Conservation (phyloP, 2,797 vertebrate species). For the Chrosomus eos region DNA sequence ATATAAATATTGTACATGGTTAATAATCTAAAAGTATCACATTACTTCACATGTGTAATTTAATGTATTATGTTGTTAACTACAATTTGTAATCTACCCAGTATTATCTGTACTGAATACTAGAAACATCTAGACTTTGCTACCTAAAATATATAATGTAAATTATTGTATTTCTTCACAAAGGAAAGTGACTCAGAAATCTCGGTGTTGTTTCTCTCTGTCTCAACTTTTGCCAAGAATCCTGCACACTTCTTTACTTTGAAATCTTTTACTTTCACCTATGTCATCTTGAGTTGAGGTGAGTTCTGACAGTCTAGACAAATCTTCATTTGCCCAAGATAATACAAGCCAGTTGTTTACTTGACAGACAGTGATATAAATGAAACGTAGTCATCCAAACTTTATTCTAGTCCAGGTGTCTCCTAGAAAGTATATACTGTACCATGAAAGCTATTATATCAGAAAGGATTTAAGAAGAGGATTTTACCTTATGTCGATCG, state of each 20-base stretch:
- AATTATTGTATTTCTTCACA: background rate
- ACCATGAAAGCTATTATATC: background rate
- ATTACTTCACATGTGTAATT: background rate
- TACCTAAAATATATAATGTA: background rate
- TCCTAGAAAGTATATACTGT: background rate
- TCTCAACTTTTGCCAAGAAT: background rate
- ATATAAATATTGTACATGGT: background rate
- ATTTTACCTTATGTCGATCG: background rate
- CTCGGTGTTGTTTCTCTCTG: background rate
- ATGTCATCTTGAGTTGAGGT: background rate
- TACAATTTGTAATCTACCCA: background rate
- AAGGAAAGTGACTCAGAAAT: background rate
- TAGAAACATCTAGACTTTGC: background rate
- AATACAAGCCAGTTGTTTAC: background rate
- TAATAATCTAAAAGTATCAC: too few species aligned
- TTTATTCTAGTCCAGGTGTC: background rate
- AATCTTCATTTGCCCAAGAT: background rate
- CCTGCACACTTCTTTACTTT: background rate
- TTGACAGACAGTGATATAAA: background rate
- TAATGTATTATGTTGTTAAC: background rate
- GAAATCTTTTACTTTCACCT: slow-evolving; percentile 4
- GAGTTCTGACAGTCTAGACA: background rate
- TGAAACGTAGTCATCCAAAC: background rate
- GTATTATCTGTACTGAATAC: background rate
- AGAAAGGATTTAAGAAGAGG: background rate